These are phyloP conservation scores for Thryonomys swinderianus DNA, from an alignment of 2,113 vertebrate genomes.

Conservation along the genomic window DNA sequence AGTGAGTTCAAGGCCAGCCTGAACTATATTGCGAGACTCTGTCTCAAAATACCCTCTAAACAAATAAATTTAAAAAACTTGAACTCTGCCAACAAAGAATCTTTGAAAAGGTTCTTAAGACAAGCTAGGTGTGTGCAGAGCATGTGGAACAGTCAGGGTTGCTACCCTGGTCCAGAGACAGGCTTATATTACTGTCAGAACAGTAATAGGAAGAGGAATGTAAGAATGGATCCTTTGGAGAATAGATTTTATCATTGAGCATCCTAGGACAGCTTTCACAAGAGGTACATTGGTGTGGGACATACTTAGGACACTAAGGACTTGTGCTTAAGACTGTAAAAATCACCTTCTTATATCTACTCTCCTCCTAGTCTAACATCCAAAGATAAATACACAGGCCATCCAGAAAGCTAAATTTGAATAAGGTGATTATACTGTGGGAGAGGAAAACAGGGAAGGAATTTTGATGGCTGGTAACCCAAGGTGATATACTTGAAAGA, in stretches of 20 bases:
- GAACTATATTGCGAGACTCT: not conserved
- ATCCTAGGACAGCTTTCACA: not conserved
- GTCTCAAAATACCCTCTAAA: not conserved
- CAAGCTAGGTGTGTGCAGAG: not conserved
- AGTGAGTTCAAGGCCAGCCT: not conserved
- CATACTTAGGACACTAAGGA: not conserved
- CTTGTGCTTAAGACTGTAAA: constrained; percentile 48
- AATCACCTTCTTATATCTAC: not conserved
- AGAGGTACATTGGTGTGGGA: not conserved
- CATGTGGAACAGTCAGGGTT: not conserved
- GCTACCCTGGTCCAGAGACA: not conserved
- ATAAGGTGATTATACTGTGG: not conserved
- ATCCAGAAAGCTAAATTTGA: constrained; percentile 37
- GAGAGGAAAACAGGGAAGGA: not conserved
- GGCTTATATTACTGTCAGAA: not conserved
- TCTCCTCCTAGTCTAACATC: not conserved
- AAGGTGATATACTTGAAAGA: constrained; percentile 1
- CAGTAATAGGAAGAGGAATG: not conserved
- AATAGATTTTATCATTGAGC: constrained; percentile 9
- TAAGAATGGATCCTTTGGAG: not conserved
- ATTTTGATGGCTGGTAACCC: not conserved
- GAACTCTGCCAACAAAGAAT: constrained; percentile 33
- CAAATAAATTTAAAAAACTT: not conserved
- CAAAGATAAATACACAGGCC: constrained; percentile 7
- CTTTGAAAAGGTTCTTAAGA: constrained; percentile 45